phyloP scores from a whole-genome alignment of 2,888 invertebrate species.

The Nomada ruficornis region DNA sequence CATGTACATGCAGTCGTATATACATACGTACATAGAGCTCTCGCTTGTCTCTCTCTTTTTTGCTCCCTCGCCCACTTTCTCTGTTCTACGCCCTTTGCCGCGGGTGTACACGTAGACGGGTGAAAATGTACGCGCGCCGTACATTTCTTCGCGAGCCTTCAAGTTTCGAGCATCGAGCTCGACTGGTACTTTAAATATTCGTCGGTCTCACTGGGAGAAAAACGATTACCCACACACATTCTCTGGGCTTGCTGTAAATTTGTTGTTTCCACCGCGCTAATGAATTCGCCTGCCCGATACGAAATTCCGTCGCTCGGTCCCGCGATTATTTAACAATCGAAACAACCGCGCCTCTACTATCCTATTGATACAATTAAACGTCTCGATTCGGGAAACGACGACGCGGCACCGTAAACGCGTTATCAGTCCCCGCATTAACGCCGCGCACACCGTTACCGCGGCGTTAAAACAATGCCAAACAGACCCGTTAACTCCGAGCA shows the following conservation, averaged over 20 bases:
- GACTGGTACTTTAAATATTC: slow-evolving; percentile 65
- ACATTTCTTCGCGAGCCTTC: slow-evolving; percentile 36
- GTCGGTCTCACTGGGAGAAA: slow-evolving; percentile 46
- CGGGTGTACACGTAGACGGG: background rate
- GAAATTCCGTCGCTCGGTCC: background rate
- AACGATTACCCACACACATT: slow-evolving; percentile 44
- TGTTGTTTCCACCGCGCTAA: slow-evolving; percentile 37
- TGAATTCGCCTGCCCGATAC: slow-evolving; percentile 24
- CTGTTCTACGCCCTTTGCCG: background rate
- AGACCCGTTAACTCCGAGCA: slow-evolving; percentile 57
- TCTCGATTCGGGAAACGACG: background rate
- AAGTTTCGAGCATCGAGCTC: slow-evolving; percentile 58
- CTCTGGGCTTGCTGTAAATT: background rate
- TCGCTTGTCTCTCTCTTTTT: too few species aligned
- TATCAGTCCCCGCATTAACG: slow-evolving; percentile 41
- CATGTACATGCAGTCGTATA: slow-evolving; percentile 54
- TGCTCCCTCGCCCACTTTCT: slow-evolving; percentile 1
- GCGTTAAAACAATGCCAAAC: slow-evolving; percentile 62
- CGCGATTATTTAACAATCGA: background rate
- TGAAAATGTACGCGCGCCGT: slow-evolving; percentile 32
- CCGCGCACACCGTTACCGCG: slow-evolving; percentile 17
- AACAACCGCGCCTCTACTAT: background rate
- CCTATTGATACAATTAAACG: background rate
- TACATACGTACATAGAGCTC: slow-evolving; percentile 39
- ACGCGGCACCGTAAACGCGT: slow-evolving; percentile 28